Conservation (phyloP, 2,797 vertebrate species). For the Sebastolobus alascanus region DNA sequence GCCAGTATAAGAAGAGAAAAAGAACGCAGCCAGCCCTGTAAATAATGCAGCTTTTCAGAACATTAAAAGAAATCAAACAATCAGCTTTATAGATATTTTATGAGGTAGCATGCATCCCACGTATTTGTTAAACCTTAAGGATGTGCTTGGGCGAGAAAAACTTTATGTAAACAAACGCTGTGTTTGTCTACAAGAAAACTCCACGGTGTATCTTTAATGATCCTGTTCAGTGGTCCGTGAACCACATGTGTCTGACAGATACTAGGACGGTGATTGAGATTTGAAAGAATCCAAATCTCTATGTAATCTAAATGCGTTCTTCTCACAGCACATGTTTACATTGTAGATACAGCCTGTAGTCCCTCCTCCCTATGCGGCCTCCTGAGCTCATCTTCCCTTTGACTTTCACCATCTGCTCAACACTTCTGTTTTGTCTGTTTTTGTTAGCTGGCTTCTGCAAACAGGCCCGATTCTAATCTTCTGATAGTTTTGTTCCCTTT, state of each 20-base stretch:
- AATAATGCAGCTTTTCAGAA: slow-evolving; percentile 8
- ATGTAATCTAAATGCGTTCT: slow-evolving; percentile 19
- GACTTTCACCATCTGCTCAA: slow-evolving; percentile 48
- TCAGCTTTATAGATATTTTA: slow-evolving; percentile 3
- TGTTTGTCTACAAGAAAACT: not conserved
- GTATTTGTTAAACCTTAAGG: not conserved
- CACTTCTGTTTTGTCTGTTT: slow-evolving; percentile 31
- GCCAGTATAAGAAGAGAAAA: not conserved
- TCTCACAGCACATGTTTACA: slow-evolving; percentile 15
- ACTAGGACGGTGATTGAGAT: not conserved
- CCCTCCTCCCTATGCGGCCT: slow-evolving; percentile 14
- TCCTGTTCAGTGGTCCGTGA: slow-evolving; percentile 26
- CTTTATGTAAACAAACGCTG: not conserved
- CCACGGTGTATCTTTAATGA: slow-evolving; percentile 19
- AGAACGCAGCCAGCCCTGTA: not conserved
- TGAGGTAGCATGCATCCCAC: not conserved
- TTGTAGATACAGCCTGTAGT: slow-evolving; percentile 21
- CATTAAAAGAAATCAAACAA: not conserved
- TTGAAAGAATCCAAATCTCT: slow-evolving; percentile 22
- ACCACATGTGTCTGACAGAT: slow-evolving; percentile 14
- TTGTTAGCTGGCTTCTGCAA: slow-evolving; percentile 17
- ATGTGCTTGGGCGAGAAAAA: not conserved
- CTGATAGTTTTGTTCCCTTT: not conserved
- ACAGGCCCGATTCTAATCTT: slow-evolving; percentile 17
- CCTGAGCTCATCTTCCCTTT: slow-evolving; percentile 32